phyloP scores from a whole-genome alignment of 2,888 invertebrate species.

The Uropetala carovei region DNA sequence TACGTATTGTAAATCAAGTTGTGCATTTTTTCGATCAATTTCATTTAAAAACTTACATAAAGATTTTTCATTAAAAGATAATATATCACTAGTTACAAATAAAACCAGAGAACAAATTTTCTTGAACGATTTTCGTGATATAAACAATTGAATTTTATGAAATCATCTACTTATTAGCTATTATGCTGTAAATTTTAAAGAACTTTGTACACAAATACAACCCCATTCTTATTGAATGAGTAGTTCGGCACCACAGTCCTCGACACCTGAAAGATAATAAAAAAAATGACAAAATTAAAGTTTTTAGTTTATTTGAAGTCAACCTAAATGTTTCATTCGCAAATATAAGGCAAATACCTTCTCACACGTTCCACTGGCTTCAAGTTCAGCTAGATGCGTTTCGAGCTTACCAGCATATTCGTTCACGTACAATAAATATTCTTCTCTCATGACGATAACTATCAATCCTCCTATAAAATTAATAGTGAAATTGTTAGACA shows the following conservation, averaged over 20 bases:
- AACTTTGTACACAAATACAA: slow-evolving; percentile 70
- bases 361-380: slow-evolving; percentile 70
- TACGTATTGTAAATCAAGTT: no score
- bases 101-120: no score
- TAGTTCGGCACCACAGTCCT: slow-evolving; percentile 71
- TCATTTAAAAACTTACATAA: no score
- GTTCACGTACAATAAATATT: slow-evolving; percentile 71
- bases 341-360: slow-evolving; percentile 67
- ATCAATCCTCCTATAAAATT: slow-evolving; percentile 71
- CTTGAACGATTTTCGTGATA: no score
- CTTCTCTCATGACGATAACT: slow-evolving; percentile 72
- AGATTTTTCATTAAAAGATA: no score
- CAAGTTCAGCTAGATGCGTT: slow-evolving; percentile 71
- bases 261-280: slow-evolving; percentile 67
- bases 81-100: no score
- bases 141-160: no score
- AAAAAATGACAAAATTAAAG: not conserved
- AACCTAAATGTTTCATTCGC: not conserved
- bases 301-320: not conserved
- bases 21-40: no score
- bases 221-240: slow-evolving; percentile 71
- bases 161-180: no score
- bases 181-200: slow-evolving; percentile 40
- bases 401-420: slow-evolving; percentile 72
- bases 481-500: not conserved